Evolutionary conservation across 1,140 invertebrate genomes (phyloP).

Genomic region (Bicyclus anynana): DNA sequence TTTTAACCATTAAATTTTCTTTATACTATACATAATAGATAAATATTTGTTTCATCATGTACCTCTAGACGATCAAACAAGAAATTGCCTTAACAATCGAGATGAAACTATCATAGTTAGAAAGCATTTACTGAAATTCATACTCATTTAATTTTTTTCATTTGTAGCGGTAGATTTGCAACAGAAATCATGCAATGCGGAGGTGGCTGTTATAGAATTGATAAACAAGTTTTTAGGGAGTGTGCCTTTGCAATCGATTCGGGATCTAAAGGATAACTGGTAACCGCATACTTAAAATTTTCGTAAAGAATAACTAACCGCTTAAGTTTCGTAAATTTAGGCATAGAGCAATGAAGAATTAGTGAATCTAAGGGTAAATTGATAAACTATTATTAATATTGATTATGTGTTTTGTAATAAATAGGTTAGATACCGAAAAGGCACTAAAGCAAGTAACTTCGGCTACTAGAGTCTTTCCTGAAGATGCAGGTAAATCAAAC

Average conservation of each 20-base stretch:
- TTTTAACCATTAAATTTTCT: too few relatives aligned
- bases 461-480: conserved; percentile 75
- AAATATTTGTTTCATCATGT: too few relatives aligned
- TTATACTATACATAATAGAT: too few relatives aligned
- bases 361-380: too few relatives aligned
- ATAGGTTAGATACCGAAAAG: conserved; percentile 78
- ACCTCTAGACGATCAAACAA: too few relatives aligned
- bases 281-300: conserved; percentile 20
- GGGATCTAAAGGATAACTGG: conserved; percentile 81
- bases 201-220: conserved; percentile 82
- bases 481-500: conserved; percentile 74
- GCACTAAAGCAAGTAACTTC: conserved; percentile 77
- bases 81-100: too few relatives aligned
- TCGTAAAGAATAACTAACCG: not conserved
- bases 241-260: conserved; percentile 76
- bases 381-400: too few relatives aligned
- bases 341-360: too few relatives aligned
- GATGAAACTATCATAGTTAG: too few relatives aligned
- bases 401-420: not conserved
- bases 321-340: not conserved
- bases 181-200: conserved; percentile 74
- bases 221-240: conserved; percentile 84
- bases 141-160: conserved; percentile 11
- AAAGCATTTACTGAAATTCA: too few relatives aligned
- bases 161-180: conserved; percentile 56